A percentile compares a stretch with the other conserved stretches of the same genome.
phyloP scores from a whole-genome alignment of 2,888 invertebrate genomes.

The Leptogaster cylindrica region DNA sequence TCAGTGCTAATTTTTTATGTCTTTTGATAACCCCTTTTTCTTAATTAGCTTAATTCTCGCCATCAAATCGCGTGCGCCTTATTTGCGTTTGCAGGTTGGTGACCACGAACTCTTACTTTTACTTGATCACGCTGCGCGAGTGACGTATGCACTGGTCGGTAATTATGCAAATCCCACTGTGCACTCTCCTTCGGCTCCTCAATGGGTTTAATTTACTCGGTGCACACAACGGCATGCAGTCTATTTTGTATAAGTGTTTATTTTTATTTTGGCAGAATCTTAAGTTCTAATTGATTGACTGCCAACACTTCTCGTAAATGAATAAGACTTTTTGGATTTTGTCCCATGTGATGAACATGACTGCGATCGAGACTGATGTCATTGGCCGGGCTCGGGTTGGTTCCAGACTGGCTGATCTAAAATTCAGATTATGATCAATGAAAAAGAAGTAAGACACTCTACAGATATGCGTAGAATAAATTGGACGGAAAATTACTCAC shows the following conservation, averaged over 20 bases:
- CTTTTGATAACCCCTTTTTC: no score
- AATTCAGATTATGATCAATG: no score
- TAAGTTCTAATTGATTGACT: conserved; percentile 10
- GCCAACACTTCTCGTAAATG: neutral
- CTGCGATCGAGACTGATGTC: no score
- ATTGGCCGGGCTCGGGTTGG: no score
- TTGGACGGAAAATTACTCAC: no score
- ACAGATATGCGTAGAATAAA: no score
- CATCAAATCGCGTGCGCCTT: neutral
- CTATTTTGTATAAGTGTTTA: neutral
- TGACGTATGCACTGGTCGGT: neutral
- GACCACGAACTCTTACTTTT: conserved; percentile 15
- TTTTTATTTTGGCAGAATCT: conserved; percentile 1
- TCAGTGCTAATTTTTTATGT: neutral
- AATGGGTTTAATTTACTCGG: neutral
- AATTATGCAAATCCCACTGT: neutral
- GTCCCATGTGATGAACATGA: no score
- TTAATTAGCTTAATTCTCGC: no score
- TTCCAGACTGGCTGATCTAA: no score
- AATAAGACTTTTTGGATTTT: no score
- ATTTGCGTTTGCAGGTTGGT: neutral
- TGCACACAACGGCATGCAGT: neutral
- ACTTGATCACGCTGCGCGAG: neutral
- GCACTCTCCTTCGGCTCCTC: neutral
- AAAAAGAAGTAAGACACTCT: no score